Conservation (phyloP, 1,140 invertebrate genomes). For the Bursaphelenchus mucronatus region DNA sequence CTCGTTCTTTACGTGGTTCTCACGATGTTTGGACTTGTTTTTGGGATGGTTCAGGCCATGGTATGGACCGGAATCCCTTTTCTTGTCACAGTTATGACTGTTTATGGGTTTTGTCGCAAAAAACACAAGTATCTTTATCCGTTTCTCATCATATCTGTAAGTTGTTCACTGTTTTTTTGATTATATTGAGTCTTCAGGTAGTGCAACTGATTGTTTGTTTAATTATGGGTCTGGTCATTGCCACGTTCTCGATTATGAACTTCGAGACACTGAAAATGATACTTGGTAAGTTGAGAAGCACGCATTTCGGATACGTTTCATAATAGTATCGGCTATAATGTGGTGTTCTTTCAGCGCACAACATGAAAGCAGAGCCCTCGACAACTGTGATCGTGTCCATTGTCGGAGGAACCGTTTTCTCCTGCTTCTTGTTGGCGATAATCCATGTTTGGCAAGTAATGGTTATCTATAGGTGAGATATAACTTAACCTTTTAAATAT, state of each 20-base stretch:
- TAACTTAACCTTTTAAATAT: conserved; percentile 16
- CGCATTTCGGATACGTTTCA: conserved; percentile 1
- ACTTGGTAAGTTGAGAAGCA: conserved; percentile 32
- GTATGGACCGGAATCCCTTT: conserved; percentile 47
- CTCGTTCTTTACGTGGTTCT: conserved; percentile 41
- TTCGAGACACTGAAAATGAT: conserved; percentile 43
- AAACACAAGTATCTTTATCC: conserved; percentile 52
- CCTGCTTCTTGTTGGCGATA: conserved; percentile 41
- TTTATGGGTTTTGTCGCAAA: conserved; percentile 39
- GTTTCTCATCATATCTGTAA: conserved; percentile 49
- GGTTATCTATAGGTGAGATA: conserved; percentile 41
- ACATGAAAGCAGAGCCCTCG: conserved; percentile 26
- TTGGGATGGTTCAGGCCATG: conserved; percentile 47
- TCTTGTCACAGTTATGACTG: conserved; percentile 35
- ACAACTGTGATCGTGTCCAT: conserved; percentile 25
- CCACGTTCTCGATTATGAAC: conserved; percentile 40
- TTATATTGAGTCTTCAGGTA: conserved; percentile 27
- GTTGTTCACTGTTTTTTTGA: conserved; percentile 6
- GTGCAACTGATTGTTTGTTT: conserved; percentile 49
- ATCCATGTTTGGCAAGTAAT: conserved; percentile 46
- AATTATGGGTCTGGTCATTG: conserved; percentile 40
- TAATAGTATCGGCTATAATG: conserved; percentile 6
- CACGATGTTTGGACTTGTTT: conserved; percentile 41
- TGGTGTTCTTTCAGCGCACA: conserved; percentile 18
- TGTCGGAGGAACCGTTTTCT: conserved; percentile 33